A percentile compares a stretch with the other conserved stretches of the same genome.
Evolutionary conservation across 1,140 invertebrate genomes (phyloP).

Genomic region (Halesus radiatus): DNA sequence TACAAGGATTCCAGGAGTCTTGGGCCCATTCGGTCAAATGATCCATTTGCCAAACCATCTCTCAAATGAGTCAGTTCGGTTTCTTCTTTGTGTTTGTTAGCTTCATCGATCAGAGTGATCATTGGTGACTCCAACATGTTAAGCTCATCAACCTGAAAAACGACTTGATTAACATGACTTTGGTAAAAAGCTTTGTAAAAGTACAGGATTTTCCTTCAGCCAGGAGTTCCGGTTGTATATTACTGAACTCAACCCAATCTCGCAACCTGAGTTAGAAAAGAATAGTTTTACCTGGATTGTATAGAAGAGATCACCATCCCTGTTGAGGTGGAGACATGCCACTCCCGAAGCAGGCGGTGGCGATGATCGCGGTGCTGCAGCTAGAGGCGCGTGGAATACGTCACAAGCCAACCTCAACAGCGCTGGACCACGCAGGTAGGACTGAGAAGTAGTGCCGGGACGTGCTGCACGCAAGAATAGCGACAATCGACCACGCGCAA

Average conservation of each 20-base stretch:
- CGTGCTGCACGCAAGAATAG: conserved; percentile 64
- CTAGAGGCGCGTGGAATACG: conserved; percentile 80
- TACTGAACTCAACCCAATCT: no score
- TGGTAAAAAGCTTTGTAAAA: background rate
- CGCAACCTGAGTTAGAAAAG: no score
- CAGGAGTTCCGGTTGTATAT: no score
- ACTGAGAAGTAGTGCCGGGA: conserved; percentile 57
- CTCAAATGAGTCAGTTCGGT: conserved; percentile 76
- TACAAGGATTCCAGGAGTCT: conserved; percentile 84
- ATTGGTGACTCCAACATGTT: conserved; percentile 72
- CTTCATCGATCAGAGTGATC: conserved; percentile 80
- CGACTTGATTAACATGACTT: background rate
- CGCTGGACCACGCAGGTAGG: conserved; percentile 76
- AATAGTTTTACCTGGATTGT: conserved; percentile 72
- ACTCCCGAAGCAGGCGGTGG: conserved; percentile 70
- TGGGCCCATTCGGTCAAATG: conserved; percentile 75
- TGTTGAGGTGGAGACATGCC: conserved; percentile 85
- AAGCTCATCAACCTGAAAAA: conserved; percentile 70
- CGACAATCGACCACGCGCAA: conserved; percentile 79
- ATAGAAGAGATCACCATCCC: conserved; percentile 81
- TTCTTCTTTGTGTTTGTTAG: conserved; percentile 77
- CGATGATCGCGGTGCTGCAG: conserved; percentile 65
- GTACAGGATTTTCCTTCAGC: no score
- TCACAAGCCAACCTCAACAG: conserved; percentile 83
- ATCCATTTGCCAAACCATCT: conserved; percentile 77